A percentile compares a stretch with the other conserved stretches of the same genome.
phyloP scores from a whole-genome alignment of 2,797 vertebrate genomes.

The Brachyrhaphis roseni region DNA sequence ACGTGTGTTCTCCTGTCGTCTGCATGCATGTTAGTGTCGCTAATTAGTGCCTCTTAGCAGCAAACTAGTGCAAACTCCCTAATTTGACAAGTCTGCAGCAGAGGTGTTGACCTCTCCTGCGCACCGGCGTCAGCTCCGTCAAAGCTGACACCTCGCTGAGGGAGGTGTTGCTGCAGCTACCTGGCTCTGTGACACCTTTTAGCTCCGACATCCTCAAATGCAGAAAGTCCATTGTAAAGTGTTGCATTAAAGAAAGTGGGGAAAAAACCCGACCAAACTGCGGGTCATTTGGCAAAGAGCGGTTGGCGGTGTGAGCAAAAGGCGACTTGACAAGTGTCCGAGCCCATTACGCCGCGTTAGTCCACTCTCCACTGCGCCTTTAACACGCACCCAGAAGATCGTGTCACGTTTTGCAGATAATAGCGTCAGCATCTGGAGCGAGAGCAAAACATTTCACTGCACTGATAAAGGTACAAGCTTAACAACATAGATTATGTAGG shows the following conservation, averaged over 20 bases:
- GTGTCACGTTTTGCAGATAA: constrained; percentile 63
- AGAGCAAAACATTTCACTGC: constrained; percentile 30
- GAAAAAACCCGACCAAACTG: constrained; percentile 32
- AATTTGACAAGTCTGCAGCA: constrained; percentile 79
- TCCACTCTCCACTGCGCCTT: constrained; percentile 63
- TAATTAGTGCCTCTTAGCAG: constrained; percentile 80
- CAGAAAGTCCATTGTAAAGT: constrained; percentile 18
- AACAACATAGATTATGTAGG: constrained; percentile 39
- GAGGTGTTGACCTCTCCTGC: constrained; percentile 80
- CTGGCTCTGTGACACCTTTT: constrained; percentile 68
- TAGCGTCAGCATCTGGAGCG: constrained; percentile 69
- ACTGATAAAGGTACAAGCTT: constrained; percentile 49
- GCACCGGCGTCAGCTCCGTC: constrained; percentile 52
- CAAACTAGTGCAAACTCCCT: constrained; percentile 71
- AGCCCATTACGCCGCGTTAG: constrained; percentile 76
- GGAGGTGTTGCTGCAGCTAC: constrained; percentile 61
- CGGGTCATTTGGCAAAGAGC: constrained; percentile 69
- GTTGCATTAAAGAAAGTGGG: constrained; percentile 39
- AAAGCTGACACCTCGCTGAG: constrained; percentile 56
- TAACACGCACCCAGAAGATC: constrained; percentile 55
- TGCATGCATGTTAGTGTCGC: constrained; percentile 55
- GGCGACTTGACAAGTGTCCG: constrained; percentile 80
- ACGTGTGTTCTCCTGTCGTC: constrained; percentile 20
- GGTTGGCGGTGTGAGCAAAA: constrained; percentile 64
- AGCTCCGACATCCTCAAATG: constrained; percentile 27